Base-by-base conservation (phyloP, 2,797 vertebrate genomes). In the Sebastes diploproa region DNA sequence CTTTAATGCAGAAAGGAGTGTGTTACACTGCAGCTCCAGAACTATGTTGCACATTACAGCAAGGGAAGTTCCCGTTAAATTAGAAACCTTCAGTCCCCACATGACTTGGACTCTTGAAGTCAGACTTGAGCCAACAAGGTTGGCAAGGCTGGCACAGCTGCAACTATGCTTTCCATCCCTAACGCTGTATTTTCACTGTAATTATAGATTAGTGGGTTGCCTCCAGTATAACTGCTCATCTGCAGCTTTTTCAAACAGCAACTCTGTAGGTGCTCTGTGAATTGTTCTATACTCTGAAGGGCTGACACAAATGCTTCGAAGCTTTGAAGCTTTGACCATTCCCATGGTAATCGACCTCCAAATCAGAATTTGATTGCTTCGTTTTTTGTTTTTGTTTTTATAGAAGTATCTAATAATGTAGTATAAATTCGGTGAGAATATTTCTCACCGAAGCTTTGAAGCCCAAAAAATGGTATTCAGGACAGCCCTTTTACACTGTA, bases 101-200 rank as follows among this genome's bases (percentile, higher is more conserved):
- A 50, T 34, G 22, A 72, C 36, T 12, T 66, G 11, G 54, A 60
- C 54, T 72, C 23, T 42, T 79, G 3, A 29, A 36, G 52, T 66
- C 69, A 36, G 29, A 59, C 54, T 52, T 50, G 10, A 56, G n/a
- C 67, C 68, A 64, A 58, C 6, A n/a, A 23, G 14, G 34, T 20
- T 38, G 36, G 36, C 12, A 38, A 23, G n/a, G 34, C 38, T 23
- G 30, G 38, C 30, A 56, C 2, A 5, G n/a, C 46, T 23, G 34
- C 36, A 71, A 27, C 42, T 22, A 12, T 29, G 34, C 5, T 62
- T 67, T 58, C 34, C 11, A 29, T 46, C 22, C 23, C 50, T 18
- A 16, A 64, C 20, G 38, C 25, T 65, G 25, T 61, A 70, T 77
- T 80, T 67, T 42, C 38, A 54, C 59, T 64, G 42, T 71, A 77